Evolutionary conservation across 2,888 invertebrate genomes (phyloP).

Genomic region (Salticus scenicus): DNA sequence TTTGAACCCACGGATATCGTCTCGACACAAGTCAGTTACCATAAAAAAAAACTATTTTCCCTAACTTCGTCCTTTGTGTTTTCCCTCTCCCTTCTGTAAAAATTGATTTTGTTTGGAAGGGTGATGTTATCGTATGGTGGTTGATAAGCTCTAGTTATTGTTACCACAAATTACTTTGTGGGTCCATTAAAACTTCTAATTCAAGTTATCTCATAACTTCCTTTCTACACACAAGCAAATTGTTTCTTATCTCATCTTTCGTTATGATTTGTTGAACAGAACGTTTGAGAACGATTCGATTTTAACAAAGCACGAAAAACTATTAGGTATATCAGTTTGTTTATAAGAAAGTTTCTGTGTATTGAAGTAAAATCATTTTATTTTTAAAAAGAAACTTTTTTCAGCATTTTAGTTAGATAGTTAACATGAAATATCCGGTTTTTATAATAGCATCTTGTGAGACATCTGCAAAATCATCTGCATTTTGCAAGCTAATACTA

Average conservation of each 20-base stretch:
- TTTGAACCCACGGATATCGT: not conserved
- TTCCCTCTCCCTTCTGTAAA: not conserved
- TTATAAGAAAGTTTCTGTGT: not conserved
- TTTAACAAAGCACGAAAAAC: not conserved
- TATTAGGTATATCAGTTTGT: not conserved
- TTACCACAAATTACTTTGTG: slow-evolving; percentile 41
- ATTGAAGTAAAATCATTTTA: too few relatives aligned
- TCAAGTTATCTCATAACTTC: slow-evolving; percentile 11
- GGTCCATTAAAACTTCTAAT: slow-evolving; percentile 27
- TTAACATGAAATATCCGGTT: too few relatives aligned
- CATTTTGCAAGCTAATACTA: too few relatives aligned
- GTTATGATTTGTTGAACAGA: not conserved
- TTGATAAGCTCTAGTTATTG: slow-evolving; percentile 23
- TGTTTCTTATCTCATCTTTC: slow-evolving; percentile 16
- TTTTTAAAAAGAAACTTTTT: too few relatives aligned
- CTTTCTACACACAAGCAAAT: slow-evolving; percentile 20
- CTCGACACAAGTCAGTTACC: not conserved
- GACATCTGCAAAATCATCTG: too few relatives aligned
- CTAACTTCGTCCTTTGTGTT: not conserved
- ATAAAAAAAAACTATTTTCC: not conserved
- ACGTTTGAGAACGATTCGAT: not conserved
- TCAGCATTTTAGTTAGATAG: too few relatives aligned
- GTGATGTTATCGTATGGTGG: slow-evolving; percentile 27
- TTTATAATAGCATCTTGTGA: too few relatives aligned
- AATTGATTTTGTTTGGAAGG: slow-evolving; percentile 51